Evolutionary conservation across 1,140 invertebrate genomes (phyloP), one percentile per base, ranked within the genome.

Genomic region (Uloborus diversus): DNA sequence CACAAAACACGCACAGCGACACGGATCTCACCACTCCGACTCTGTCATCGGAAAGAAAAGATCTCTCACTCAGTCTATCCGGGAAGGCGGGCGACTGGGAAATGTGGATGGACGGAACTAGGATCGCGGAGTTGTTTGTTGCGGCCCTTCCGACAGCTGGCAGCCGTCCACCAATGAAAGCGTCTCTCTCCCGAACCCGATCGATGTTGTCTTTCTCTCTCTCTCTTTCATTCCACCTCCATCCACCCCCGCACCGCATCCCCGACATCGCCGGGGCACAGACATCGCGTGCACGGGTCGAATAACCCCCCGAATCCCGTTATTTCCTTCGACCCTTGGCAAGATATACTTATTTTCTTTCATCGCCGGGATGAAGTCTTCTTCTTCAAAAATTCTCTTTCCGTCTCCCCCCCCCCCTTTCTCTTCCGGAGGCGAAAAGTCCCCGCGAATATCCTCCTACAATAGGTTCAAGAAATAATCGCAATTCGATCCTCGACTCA

Each of bases 271-370:
- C 37, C 11, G 28, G 25, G 30, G 66, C 66, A 56, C 37, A 69
- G 51, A 56, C 30, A 69, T 69, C 66, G 66, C 66, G 66, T 69
- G 66, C 66, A 37, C 66, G n/a, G 33, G 20, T 17, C 35, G 35
- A 28, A 14, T 28, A 11, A 14, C 25, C 23, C 28, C 65, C 47
- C 7, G 13, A 20, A 42, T 28, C 9, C 13, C 56, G 56, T 59
- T 59, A 59, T 59, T 59, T 51, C 65, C 49, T 37, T 56, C 49
- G 25, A 25, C 23, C 14, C 35, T 68, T 25, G 23, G 28, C n/a
- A 14, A 11, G 14, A 23, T 68, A 51, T 69, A 33, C 56, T 64
- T 64, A 56, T 69, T 69, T 69, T 56, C 20, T 14, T 13, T 28
- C 56, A 59, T 4, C 56, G 28, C 27, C 28, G 14, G 28, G 27